Base-by-base conservation (phyloP, 1,140 invertebrate genomes). In the Megalopta genalis region DNA sequence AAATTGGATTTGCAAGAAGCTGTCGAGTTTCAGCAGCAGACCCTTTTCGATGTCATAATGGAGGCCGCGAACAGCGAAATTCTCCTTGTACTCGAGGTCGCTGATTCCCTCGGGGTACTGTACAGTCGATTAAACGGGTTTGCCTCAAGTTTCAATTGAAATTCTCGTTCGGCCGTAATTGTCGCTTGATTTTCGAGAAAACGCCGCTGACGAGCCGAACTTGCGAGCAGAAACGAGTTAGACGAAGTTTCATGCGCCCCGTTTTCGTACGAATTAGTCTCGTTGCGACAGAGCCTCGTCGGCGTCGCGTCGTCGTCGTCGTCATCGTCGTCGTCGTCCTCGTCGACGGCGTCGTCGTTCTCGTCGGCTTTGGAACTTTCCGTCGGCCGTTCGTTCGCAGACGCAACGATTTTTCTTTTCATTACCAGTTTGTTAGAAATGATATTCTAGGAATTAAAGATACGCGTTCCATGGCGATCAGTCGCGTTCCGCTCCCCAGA, bases 11-110 rank as follows among this genome's bases (percentile, higher is more conserved):
- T 99, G 98, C 82, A 99, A 94, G 92, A 99, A 99, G 23, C 97
- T 98, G 93, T 99, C 98, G 84, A 99, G 94, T 93, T 99, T 99
- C 84, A 99, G 93, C 21, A 99, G 93, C n/a, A 99, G 92, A 46
- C 98, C 98, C 92, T 98, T 98, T 91, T 98, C 96, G 88, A 99
- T 97, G 92, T 99, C 98, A 94, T 98, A 99, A 93, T 99, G 98
- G 10, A 99, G 94, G 72, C 98, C 98, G 74, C 98, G 94, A 8
- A 99, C 97, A 23, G 98, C 97, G 94, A 98, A 99, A 81, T 96
- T 95, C 37, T 97, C 96, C 89, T 96, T 96, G 91, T 99, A 99
- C 85, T 98, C 94, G 63, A 98, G 93, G 70, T 96, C 93, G 39
- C 94, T 90, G 82, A 99, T 98, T 85, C 95, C 97, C 88, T 96